These are phyloP conservation scores for Leptopilina myrica DNA, from an alignment of 2,888 invertebrate genomes.

Conservation along the genomic window DNA sequence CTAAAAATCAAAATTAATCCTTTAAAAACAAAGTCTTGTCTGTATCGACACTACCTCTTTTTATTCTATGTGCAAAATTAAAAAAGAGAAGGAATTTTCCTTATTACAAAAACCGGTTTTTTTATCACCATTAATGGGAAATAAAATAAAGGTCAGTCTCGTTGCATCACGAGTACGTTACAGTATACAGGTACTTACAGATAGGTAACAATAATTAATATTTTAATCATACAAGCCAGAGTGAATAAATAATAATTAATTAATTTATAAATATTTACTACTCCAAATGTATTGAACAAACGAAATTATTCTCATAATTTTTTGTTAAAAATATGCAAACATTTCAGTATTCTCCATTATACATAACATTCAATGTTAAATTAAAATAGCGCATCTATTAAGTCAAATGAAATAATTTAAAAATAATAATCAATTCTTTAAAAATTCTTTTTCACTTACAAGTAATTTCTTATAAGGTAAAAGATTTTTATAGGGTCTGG, in stretches of 20 bases:
- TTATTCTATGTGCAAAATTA: no score
- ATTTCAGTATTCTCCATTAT: not conserved
- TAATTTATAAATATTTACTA: constrained; percentile 12
- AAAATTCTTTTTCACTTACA: constrained; percentile 49
- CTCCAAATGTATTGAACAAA: constrained; percentile 17
- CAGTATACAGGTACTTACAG: constrained; percentile 65
- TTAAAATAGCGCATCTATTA: not conserved
- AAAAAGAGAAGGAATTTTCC: no score
- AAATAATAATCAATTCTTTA: constrained; percentile 12
- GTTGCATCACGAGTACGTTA: constrained; percentile 69
- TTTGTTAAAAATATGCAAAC: not conserved
- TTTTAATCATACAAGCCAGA: constrained; percentile 66
- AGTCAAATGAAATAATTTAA: constrained; percentile 14
- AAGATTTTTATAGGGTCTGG: constrained; percentile 60
- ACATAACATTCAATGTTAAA: not conserved
- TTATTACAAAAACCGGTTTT: no score
- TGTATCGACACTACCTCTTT: no score
- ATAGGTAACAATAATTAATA: constrained; percentile 57
- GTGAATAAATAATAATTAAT: constrained; percentile 44
- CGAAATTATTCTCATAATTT: not conserved
- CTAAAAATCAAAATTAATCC: no score
- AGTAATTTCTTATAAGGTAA: constrained; percentile 58
- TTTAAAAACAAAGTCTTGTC: no score
- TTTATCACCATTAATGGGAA: no score
- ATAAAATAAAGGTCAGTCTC: constrained; percentile 70